phyloP scores from a whole-genome alignment of 1,140 invertebrate genomes.

The Ceratitis capitata region DNA sequence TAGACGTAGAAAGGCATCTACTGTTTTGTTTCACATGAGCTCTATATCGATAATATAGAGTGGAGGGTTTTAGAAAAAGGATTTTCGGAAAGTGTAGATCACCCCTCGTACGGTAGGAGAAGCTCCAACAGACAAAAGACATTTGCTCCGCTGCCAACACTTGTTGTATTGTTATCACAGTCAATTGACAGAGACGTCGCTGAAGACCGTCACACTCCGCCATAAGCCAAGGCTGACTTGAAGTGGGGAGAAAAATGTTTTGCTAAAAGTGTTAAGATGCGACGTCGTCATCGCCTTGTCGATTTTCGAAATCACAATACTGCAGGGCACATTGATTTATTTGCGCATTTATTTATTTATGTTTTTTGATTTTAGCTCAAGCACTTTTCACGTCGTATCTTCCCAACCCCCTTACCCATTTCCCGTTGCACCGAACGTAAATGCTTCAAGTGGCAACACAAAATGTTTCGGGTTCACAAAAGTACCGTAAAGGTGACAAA shows the following conservation, averaged over 20 bases:
- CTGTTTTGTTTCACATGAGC: too few relatives aligned
- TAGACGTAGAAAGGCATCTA: too few relatives aligned
- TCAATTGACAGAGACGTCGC: neutral
- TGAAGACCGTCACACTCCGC: neutral
- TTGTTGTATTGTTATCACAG: slow-evolving; percentile 25
- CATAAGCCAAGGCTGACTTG: neutral
- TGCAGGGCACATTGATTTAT: slow-evolving; percentile 45
- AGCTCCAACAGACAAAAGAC: neutral
- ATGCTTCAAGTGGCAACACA: neutral
- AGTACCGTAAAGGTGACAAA: slow-evolving; percentile 45
- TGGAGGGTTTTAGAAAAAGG: too few relatives aligned
- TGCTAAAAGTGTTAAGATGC: neutral
- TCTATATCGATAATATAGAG: too few relatives aligned
- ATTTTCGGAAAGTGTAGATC: neutral
- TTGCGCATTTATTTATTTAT: slow-evolving; percentile 39
- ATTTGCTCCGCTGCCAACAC: neutral
- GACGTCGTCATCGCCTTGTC: slow-evolving; percentile 19
- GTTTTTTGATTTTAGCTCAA: slow-evolving; percentile 9
- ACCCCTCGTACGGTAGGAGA: neutral
- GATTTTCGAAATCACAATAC: slow-evolving; percentile 43
- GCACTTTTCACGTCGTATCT: neutral
- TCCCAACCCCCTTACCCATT: neutral
- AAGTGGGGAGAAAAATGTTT: slow-evolving; percentile 27
- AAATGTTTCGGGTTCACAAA: slow-evolving; percentile 22
- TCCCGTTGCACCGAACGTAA: neutral